A percentile compares a stretch with the other conserved stretches of the same genome.
These are phyloP conservation scores for Limnothrissa miodon DNA, from an alignment of 2,113 vertebrate genomes.

Conservation along the genomic window DNA sequence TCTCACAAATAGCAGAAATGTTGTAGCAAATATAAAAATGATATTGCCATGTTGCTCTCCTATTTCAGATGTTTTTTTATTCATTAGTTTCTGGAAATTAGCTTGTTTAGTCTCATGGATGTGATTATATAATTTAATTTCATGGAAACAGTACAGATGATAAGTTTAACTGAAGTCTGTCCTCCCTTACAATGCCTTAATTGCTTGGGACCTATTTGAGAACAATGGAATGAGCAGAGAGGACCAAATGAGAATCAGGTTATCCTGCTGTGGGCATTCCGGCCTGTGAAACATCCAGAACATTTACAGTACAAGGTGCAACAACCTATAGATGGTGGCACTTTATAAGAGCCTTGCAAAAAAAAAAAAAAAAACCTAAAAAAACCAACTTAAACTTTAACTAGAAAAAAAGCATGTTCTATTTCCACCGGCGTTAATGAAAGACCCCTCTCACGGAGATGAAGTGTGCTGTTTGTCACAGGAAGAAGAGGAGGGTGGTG, in stretches of 20 bases:
- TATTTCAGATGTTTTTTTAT: not conserved
- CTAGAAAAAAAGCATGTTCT: not conserved
- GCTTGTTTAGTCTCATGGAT: too few relatives aligned
- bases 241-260: not conserved
- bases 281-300: not conserved
- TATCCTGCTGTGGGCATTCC: not conserved
- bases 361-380: not conserved
- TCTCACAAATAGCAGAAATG: not conserved
- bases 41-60: not conserved
- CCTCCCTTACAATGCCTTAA: too few relatives aligned
- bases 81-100: not conserved
- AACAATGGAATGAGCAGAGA: not conserved
- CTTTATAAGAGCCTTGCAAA: not conserved
- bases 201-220: not conserved
- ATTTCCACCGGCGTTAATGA: not conserved
- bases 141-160: too few relatives aligned
- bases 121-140: too few relatives aligned
- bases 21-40: not conserved
- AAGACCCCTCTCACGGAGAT: constrained; percentile 31
- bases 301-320: not conserved
- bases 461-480: constrained; percentile 65
- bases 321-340: not conserved
- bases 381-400: too few relatives aligned
- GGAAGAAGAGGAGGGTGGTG: constrained; percentile 67
- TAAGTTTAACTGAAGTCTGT: too few relatives aligned